Conservation (phyloP, 92 coral and sea anemone genomes). For the Meandrina meandrites region DNA sequence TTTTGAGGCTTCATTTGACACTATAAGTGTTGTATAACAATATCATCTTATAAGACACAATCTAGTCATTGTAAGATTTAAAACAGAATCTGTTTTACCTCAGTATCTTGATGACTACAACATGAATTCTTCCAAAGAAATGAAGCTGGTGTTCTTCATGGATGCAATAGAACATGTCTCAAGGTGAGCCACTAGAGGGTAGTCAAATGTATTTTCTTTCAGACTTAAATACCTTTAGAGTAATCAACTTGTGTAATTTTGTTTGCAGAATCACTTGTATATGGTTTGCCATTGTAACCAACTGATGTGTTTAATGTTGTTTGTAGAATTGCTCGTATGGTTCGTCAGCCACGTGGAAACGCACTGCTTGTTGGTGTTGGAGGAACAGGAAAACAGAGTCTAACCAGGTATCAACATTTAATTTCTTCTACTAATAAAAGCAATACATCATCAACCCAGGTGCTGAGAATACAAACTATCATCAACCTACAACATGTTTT, state of each 20-base stretch:
- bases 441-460: neutral
- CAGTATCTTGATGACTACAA: conserved; percentile 96
- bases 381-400: conserved; percentile 98
- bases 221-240: too few species aligned
- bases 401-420: conserved; percentile 74
- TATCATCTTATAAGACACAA: neutral
- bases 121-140: conserved; percentile 96
- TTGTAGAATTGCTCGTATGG: conserved; percentile 96
- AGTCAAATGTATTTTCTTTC: too few species aligned
- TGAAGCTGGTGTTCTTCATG: conserved; percentile 98
- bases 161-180: conserved; percentile 98
- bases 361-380: conserved; percentile 98
- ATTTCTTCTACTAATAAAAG: neutral
- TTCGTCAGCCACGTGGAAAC: conserved; percentile 98
- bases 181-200: conserved; percentile 49
- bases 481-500: too few species aligned
- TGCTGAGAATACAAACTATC: neutral
- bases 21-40: neutral
- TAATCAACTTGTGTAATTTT: too few species aligned
- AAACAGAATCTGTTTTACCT: neutral
- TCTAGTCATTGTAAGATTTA: neutral
- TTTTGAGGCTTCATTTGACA: neutral
- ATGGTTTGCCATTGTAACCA: neutral
- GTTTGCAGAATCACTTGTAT: too few species aligned
- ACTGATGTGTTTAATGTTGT: neutral